phyloP scores from a whole-genome alignment of 2,797 vertebrate species.

The Coranthus polyacanthus region DNA sequence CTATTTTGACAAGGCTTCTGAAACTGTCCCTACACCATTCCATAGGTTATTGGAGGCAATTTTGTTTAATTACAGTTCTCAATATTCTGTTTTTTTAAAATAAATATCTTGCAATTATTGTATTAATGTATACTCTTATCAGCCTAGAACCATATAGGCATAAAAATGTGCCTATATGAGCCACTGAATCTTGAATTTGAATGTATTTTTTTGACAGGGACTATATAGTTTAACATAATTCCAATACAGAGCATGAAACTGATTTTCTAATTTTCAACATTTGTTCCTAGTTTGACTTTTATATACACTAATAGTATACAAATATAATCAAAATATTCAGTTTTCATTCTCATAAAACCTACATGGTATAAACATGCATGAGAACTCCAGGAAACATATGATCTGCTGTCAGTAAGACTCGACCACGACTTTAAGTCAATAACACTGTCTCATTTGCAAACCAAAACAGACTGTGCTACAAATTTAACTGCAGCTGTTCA shows the following conservation, averaged over 20 bases:
- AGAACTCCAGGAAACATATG: background rate
- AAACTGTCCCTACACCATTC: background rate
- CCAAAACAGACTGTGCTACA: constrained; percentile 45
- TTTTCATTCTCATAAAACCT: too few relatives aligned
- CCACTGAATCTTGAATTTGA: background rate
- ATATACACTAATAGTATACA: too few relatives aligned
- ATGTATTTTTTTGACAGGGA: too few relatives aligned
- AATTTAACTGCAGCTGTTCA: constrained; percentile 5
- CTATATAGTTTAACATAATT: too few relatives aligned
- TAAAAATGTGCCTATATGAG: background rate
- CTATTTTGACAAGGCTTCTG: background rate
- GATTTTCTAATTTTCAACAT: too few relatives aligned
- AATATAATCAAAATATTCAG: too few relatives aligned
- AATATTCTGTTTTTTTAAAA: too few relatives aligned
- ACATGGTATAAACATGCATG: constrained; percentile 15
- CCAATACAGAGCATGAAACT: too few relatives aligned
- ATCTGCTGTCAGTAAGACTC: constrained; percentile 9
- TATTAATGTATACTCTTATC: background rate
- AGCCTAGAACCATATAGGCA: too few relatives aligned
- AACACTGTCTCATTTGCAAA: constrained; percentile 67
- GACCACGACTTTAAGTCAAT: constrained; percentile 21
- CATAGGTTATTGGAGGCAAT: background rate
- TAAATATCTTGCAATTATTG: too few relatives aligned
- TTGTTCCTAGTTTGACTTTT: too few relatives aligned
- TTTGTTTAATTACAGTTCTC: too few relatives aligned